Base-by-base conservation (phyloP, 2,113 vertebrate species). In the Lynx canadensis region DNA sequence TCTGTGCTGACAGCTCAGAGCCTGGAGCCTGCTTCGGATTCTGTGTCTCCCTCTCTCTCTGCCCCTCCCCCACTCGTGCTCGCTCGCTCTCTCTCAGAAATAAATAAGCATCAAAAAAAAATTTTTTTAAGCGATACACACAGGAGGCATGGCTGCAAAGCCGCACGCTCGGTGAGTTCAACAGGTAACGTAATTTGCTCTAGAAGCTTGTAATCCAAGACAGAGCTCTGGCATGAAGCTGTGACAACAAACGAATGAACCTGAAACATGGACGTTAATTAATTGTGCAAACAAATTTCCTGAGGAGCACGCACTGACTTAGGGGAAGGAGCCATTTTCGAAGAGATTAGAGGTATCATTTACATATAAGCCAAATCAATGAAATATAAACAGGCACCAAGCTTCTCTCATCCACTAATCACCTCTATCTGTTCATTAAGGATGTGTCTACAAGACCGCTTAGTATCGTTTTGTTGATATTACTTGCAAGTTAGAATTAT, bases 201-300 rank as follows among this genome's bases (percentile, higher is more conserved):
- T 78, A 68, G 86, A 52, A 89, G 68, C 86, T 76, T 23, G n/a
- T 33, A 65, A 95, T 50, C 52, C 89, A 91, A 83, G 52, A 95
- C 45, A 50, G 95, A 65, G 60, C 85, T 73, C 71, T 89, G 82
- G 86, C 95, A 91, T 63, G 79, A 89, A 81, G 65, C 89, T 7
- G 7, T 79, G 94, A 96, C 92, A 96, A 60, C 86, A 89, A 89
- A 97, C 63, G 95, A 95, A 96, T 95, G 95, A 96, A 93, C 94
- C 89, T 96, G 71, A 89, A 97, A 95, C 82, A 68, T 2, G 68
- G 73, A 57, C 83, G 82, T 91, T 96, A 97, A 97, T 96, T 95
- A 97, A 93, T 48, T 95, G 94, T 66, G 95, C 95, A 97, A 98
- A 98, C 96, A 97, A 89, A 97, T 97, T 97, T 96, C 73, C 83